Percentiles rank a stretch among this genome's conserved stretches.
phyloP scores from a whole-genome alignment of 2,888 invertebrate genomes.

The Netelia melanura region DNA sequence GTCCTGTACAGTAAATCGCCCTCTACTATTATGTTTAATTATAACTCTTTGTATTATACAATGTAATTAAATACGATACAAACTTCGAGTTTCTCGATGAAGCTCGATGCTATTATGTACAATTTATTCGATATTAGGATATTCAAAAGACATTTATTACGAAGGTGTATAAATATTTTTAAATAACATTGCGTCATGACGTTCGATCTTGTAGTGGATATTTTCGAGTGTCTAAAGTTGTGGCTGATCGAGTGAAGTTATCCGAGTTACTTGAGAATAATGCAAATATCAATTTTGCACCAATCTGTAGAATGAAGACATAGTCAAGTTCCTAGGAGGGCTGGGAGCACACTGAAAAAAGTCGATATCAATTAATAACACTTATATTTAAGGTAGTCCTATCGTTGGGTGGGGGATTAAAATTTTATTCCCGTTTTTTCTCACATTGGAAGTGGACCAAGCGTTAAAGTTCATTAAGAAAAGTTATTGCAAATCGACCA shows the following conservation, averaged over 20 bases:
- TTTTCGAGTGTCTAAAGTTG: not conserved
- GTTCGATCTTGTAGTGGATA: not conserved
- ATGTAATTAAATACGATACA: not conserved
- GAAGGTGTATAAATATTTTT: not conserved
- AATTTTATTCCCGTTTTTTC: no score
- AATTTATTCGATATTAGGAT: not conserved
- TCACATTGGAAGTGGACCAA: no score
- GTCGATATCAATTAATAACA: conserved; percentile 19
- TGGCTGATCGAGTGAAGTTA: not conserved
- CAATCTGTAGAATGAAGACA: conserved; percentile 1
- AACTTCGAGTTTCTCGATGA: not conserved
- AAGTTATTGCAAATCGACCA: no score
- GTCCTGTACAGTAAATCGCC: not conserved
- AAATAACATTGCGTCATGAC: not conserved
- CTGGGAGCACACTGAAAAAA: not conserved
- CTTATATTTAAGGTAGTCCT: not conserved
- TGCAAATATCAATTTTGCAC: conserved; percentile 8
- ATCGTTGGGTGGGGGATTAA: no score
- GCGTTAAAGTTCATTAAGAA: no score
- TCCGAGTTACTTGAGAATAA: not conserved
- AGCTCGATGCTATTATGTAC: not conserved
- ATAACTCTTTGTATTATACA: not conserved
- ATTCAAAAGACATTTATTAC: not conserved
- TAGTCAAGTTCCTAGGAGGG: conserved; percentile 34
- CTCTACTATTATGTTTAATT: not conserved